phyloP scores from a whole-genome alignment of 2,113 vertebrate species.

The Microcebus lehilahytsara region DNA sequence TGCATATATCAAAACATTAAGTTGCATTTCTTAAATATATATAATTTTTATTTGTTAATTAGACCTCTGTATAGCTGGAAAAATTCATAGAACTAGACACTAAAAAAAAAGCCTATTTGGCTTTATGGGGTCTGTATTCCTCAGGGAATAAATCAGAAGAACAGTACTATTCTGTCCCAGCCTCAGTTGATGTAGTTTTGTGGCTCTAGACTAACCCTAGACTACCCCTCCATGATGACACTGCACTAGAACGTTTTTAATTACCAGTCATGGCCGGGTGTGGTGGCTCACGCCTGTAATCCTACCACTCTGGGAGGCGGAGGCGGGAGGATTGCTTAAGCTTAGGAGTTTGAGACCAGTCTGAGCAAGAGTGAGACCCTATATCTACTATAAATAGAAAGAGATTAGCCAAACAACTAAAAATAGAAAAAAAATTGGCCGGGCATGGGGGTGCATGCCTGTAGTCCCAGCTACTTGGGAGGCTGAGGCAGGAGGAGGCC shows the following conservation, averaged over 20 bases:
- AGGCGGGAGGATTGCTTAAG: no score
- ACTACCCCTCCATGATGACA: background rate
- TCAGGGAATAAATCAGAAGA: background rate
- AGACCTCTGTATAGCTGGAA: background rate
- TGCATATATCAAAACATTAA: background rate
- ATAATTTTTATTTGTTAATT: background rate
- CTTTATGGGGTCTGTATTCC: background rate
- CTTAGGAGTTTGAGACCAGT: no score
- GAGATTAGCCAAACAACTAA: no score
- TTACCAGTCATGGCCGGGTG: background rate
- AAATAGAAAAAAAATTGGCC: no score
- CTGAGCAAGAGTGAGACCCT: no score
- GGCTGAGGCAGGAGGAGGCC: no score
- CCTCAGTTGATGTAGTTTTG: background rate
- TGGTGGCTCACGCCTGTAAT: no score
- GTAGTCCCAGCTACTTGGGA: no score
- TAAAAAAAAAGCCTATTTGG: background rate
- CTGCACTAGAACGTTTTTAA: background rate
- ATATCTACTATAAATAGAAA: no score
- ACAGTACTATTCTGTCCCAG: background rate
- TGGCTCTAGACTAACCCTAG: background rate
- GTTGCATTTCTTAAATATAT: background rate
- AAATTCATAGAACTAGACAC: background rate
- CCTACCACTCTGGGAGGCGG: no score
- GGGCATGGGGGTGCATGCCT: no score